These are phyloP conservation scores for Eupithecia abbreviata DNA, from an alignment of 2,888 invertebrate species.

Conservation along the genomic window DNA sequence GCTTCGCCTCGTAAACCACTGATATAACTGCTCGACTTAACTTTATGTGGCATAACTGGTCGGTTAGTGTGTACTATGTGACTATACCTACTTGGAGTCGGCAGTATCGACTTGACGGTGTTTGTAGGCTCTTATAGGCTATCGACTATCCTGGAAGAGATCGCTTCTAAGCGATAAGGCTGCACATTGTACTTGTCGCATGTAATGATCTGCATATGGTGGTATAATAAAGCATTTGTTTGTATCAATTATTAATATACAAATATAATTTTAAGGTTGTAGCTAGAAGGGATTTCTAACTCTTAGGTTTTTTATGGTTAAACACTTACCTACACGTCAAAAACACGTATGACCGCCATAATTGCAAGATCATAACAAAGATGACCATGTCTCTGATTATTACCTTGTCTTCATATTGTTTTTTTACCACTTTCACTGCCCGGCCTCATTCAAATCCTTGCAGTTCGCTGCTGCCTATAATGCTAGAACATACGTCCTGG, in stretches of 20 bases:
- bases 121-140: neutral
- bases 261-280: neutral
- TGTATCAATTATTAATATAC: neutral
- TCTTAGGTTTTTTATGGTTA: neutral
- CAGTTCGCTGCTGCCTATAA: too few species aligned
- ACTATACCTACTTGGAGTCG: neutral
- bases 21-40: conserved; percentile 67
- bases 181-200: too few species aligned
- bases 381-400: neutral
- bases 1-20: conserved; percentile 75
- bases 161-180: too few species aligned
- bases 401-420: neutral
- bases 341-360: neutral
- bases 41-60: conserved; percentile 59
- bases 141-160: too few species aligned
- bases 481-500: neutral
- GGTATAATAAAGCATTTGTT: too few species aligned
- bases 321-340: neutral
- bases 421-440: neutral
- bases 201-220: too few species aligned
- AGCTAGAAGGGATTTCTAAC: neutral
- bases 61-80: conserved; percentile 35
- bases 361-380: neutral
- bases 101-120: neutral
- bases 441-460: neutral